Conservation (phyloP, 2,113 vertebrate species). For the Sceloporus tristichus region DNA sequence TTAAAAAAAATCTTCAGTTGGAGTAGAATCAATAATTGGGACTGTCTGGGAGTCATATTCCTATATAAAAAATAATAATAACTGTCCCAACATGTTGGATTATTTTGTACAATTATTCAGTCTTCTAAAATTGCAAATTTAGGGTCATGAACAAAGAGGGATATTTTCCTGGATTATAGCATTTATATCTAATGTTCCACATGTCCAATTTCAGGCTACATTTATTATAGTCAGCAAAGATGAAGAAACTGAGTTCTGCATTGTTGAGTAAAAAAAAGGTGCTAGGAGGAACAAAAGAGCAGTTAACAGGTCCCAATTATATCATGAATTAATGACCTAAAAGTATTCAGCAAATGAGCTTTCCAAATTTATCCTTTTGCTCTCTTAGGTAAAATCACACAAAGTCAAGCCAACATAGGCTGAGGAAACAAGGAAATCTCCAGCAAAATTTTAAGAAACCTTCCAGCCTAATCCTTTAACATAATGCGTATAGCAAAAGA, state of each 20-base stretch:
- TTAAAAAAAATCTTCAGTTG: no score
- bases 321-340: slow-evolving; percentile 33
- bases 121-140: not conserved
- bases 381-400: slow-evolving; percentile 12
- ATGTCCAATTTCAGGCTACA: not conserved
- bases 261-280: slow-evolving; percentile 10
- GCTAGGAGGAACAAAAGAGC: no score
- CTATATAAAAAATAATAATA: no score
- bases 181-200: not conserved
- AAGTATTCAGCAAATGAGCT: slow-evolving; percentile 18
- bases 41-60: no score
- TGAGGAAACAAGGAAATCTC: slow-evolving; percentile 2
- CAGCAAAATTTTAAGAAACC: slow-evolving; percentile 4
- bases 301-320: slow-evolving; percentile 26
- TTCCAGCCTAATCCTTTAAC: not conserved
- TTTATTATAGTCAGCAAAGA: not conserved
- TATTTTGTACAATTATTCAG: not conserved
- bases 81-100: not conserved
- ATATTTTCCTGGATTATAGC: not conserved
- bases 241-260: not conserved
- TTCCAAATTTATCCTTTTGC: slow-evolving; percentile 28
- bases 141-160: not conserved
- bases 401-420: slow-evolving; percentile 3
- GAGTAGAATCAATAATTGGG: no score
- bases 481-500: not conserved